Evolutionary conservation across 2,797 vertebrate genomes (phyloP), one percentile per base, ranked within the genome.

Genomic region (Manis crassicaudata): DNA sequence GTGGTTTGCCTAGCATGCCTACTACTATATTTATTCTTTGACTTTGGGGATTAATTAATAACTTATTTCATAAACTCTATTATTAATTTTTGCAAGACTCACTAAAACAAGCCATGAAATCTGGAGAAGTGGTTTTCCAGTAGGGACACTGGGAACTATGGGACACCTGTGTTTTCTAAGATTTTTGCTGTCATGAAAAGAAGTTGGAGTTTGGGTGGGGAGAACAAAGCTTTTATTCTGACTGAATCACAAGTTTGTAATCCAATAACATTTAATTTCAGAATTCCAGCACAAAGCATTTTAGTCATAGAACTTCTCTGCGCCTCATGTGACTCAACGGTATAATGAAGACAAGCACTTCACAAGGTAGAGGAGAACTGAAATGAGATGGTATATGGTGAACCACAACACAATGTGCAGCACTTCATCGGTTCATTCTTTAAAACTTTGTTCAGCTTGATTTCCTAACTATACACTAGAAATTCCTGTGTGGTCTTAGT

Each of bases 201-300:
- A 92, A 96, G 29, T 6, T 40, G n/a, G 10, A 73, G 14, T 79
- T 88, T 56, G 18, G 9, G 32, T 2, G 7, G 23, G 16, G 1
- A 80, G 20, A 86, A 20, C 11, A 79, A 25, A 62, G 37, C 32
- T 83, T 65, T 90, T 68, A 68, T 21, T 92, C 14, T 32, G 20
- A 4, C 17, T 18, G 70, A 60, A 32, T 56, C 17, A 40, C 79
- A n/a, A 90, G 6, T 4, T 96, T 92, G 1, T 58, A 17, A 95
- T 56, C 50, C n/a, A 72, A 52, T 79, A 70, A 76, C 27, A 93
- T 83, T 82, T 92, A 67, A 93, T 62, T 79, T 65, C 43, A 83
- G 50, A 77, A 72, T 96, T 56, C 14, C 75, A 70, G 40, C 21
- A 3, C 68, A 93, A 86, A 95, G 23, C 29, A 46, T 40, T 80